phyloP scores from a whole-genome alignment of 2,888 invertebrate genomes.

The Calephelis perditalis region DNA sequence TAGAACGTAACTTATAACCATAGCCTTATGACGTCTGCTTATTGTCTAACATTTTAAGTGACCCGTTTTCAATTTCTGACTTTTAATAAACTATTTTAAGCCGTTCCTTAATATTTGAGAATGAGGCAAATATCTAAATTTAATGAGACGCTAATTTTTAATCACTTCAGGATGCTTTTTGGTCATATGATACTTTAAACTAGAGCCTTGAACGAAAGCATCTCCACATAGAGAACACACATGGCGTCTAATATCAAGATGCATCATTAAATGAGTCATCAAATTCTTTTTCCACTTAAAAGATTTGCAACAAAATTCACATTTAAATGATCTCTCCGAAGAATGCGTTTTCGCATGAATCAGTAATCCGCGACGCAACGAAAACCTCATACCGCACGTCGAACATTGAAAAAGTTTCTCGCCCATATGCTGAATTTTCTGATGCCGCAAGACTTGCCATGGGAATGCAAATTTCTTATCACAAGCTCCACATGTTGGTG shows the following conservation, averaged over 20 bases:
- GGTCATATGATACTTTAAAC: conserved; percentile 41
- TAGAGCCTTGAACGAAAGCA: conserved; percentile 44
- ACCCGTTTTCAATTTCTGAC: no score
- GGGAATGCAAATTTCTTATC: conserved; percentile 48
- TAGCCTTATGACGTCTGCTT: no score
- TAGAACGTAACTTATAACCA: no score
- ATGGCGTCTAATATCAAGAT: conserved; percentile 39
- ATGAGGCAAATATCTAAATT: no score
- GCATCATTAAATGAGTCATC: conserved; percentile 38
- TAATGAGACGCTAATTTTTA: no score
- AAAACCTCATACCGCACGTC: conserved; percentile 65
- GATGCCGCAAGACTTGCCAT: conserved; percentile 45
- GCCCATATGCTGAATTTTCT: conserved; percentile 49
- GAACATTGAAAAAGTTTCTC: conserved; percentile 56
- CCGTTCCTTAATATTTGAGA: no score
- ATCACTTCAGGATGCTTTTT: conserved; percentile 36
- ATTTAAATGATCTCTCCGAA: conserved; percentile 36
- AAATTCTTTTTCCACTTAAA: conserved; percentile 40
- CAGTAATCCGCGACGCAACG: conserved; percentile 36
- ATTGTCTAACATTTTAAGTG: no score
- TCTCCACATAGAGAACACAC: conserved; percentile 41
- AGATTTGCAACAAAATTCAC: conserved; percentile 42
- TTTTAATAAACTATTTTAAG: no score
- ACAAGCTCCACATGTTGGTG: conserved; percentile 50
- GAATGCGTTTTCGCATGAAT: conserved; percentile 37